These are phyloP conservation scores for Tamandua tetradactyla DNA, from an alignment of 2,797 vertebrate species.

Conservation along the genomic window DNA sequence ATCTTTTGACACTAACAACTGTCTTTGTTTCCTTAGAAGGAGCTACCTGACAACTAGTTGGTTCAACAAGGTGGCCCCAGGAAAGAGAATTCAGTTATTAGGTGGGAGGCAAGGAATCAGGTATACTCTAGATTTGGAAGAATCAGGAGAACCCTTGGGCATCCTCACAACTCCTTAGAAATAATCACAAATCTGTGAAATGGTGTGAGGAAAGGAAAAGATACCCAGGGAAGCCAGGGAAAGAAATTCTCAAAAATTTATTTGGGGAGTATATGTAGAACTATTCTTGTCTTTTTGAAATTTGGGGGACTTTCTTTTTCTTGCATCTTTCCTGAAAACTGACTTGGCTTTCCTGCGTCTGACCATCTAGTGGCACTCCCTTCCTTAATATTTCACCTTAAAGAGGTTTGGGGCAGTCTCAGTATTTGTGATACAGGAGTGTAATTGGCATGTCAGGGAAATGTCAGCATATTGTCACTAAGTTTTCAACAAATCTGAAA, in stretches of 20 bases:
- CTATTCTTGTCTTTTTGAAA: not conserved
- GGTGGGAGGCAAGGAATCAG: constrained; percentile 57
- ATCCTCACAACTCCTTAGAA: not conserved
- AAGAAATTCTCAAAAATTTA: not conserved
- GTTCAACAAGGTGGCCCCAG: constrained; percentile 54
- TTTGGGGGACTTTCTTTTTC: not conserved
- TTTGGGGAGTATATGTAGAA: not conserved
- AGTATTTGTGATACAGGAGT: not conserved
- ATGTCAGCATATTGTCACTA: not conserved
- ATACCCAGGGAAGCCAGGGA: not conserved
- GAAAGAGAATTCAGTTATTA: constrained; percentile 50
- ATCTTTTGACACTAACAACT: constrained; percentile 52
- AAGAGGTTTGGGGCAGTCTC: not conserved
- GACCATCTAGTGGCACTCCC: not conserved
- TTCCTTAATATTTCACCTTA: not conserved
- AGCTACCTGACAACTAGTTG: constrained; percentile 47
- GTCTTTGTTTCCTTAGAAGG: constrained; percentile 65
- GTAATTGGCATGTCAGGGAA: not conserved
- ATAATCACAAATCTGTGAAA: not conserved
- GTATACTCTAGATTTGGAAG: not conserved
- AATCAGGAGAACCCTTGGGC: not conserved
- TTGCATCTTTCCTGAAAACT: constrained; percentile 30
- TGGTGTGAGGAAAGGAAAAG: not conserved
- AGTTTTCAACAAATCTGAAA: not conserved
- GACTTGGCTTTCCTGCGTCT: not conserved